phyloP scores from a whole-genome alignment of 2,797 vertebrate genomes.

The Sternotherus odoratus region DNA sequence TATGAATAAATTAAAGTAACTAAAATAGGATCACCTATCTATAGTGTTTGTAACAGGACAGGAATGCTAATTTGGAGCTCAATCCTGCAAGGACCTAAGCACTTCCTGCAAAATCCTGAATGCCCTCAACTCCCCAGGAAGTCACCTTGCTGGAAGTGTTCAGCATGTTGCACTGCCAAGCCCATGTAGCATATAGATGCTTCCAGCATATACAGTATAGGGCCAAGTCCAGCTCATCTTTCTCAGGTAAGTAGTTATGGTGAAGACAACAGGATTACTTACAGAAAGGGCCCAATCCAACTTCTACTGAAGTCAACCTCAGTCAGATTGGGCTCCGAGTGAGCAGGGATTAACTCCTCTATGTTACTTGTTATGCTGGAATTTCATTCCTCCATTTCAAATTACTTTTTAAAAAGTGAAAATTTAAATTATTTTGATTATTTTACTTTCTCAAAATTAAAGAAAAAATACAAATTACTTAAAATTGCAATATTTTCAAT shows the following conservation, averaged over 20 bases:
- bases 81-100: rapidly evolving
- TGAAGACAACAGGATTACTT: neutral
- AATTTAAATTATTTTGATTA: rapidly evolving
- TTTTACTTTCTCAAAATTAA: neutral
- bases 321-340: neutral
- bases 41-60: neutral
- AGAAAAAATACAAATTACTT: neutral
- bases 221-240: neutral
- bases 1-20: neutral
- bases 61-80: neutral
- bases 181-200: neutral
- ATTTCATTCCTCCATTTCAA: neutral
- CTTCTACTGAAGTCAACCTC: neutral
- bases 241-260: neutral
- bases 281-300: neutral
- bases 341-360: neutral
- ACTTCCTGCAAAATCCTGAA: neutral
- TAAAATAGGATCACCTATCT: neutral
- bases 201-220: neutral
- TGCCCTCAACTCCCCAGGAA: neutral
- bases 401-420: neutral
- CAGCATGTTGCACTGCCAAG: rapidly evolving
- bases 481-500: neutral
- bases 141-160: rapidly evolving
- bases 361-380: neutral